Evolutionary conservation across 2,113 vertebrate genomes (phyloP), one percentile per base, ranked within the genome.

Genomic region (Pseudorasbora parva): DNA sequence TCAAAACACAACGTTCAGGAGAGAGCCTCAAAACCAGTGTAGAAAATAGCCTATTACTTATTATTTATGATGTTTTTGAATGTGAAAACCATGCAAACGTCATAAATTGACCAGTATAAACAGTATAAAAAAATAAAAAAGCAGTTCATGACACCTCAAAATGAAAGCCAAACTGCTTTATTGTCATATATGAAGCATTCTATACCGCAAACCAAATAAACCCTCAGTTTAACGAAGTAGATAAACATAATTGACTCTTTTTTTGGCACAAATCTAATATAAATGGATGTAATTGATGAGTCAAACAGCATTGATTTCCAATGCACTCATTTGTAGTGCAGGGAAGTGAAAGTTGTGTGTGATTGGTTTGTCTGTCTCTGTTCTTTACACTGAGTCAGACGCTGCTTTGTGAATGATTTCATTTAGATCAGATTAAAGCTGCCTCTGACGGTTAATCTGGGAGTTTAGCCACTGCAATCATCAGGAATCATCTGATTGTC

Each of bases 341-440:
- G 27, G 69, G 54, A 71, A 71, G 56, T 57, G 23, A 68, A 86
- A 62, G 66, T 33, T 73, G 33, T 56, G 47, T 30, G 49, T 51
- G 49, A 71, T 43, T 27, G 19, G 57, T 73, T 27, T 77, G 51
- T 47, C 41, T 17, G 49, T 68, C 59, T 81, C 23, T 56, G 71
- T 23, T 33, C 71, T 76, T 49, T 54, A 76, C 73, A 76, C 73
- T 23, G 25, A 79, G 81, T 83, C 84, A 60, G 41, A 49, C 23
- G 21, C 59, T 76, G 72, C 79, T 81, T 85, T 64, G 71, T 56
- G 72, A 77, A 71, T 78, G 49, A 85, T 82, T 86, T 86, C 30
- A 78, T 86, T 82, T 59, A 77, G 49, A 86, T 85, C 72, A 82
- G 78, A 82, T 82, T 86, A 60, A 86, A 82, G 41, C 59, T 49